Evolutionary conservation across 2,797 vertebrate species (phyloP), one percentile per base, ranked within the genome.

Genomic region (Fistularia commersonii): DNA sequence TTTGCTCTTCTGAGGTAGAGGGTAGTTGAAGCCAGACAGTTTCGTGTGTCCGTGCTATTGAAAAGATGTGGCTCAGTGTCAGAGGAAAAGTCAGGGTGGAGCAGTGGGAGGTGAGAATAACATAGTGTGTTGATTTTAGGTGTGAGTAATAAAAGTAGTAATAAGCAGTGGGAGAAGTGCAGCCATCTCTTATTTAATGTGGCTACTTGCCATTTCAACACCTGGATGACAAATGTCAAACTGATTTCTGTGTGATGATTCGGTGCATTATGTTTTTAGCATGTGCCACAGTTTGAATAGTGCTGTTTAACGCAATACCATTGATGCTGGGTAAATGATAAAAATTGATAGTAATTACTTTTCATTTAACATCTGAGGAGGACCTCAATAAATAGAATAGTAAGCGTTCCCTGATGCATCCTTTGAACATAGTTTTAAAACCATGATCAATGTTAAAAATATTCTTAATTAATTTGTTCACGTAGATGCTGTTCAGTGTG

Each of bases 51-150:
- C 76, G 72, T 65, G 74, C 52, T 51, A 45, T 66, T 79, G 69
- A 79, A 67, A 13, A 33, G 43, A 53, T 46, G 45, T 45, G 66
- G 60, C 66, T 50, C 15, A 0, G 12, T 66, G 74, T 79, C 64
- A 72, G 54, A 67, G 51, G 57, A 53, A 70, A 64, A 76, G 54
- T 67, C 49, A 61, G 60, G 35, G 44, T 56, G 64, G 57, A 53
- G 51, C 15, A 39, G 63, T 72, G 41, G 70, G 72, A 68, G 67
- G 64, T 50, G 56, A 57, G 49, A 43, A 51, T 64, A 62, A 68
- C 48, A 72, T 54, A 62, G 40, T 37, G 46, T 77, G 71, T 82
- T 80, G 71, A 60, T 77, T 72, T 68, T 67, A 72, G 64, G 39
- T 58, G 70, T 77, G 66, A 67, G 52, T 40, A 67, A 72, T 68